Base-by-base conservation (phyloP, 2,888 invertebrate species). In the Epistrophe grossulariae region DNA sequence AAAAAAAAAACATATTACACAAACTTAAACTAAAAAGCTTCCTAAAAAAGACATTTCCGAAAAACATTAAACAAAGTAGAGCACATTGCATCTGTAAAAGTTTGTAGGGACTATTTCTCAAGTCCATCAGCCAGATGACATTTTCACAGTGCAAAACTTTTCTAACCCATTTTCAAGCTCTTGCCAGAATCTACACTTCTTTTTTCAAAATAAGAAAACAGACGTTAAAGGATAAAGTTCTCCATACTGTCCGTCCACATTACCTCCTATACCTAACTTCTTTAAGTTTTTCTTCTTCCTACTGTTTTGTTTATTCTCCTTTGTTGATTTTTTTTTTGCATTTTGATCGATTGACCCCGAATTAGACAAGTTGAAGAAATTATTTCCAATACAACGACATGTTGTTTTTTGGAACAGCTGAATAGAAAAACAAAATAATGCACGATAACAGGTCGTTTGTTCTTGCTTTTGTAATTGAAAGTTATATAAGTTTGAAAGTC, bases 101-200 rank as follows among this genome's bases (percentile, higher is more conserved):
- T 83, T 83, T 83, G 64, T 17, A 59, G 45, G 48, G 78, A 79
- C 73, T 68, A 82, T 73, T 78, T 80, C 76, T 43, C 71, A 80
- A 84, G 84, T 84, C 84, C 80, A 84, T 84, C 80, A 84, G 48
- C 72, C 84, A 84, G 84, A 84, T 84, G 84, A 84, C 84, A 80
- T 70, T 84, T 80, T 84, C 84, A 68, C 84, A 77, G 71, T 55
- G 35, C 15, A 24, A 80, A 77, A 50, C 48, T 84, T 82, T 77
- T 57, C 17, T 38, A 38, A 19, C 40, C 17, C 28, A 24, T 48
- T 31, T 43, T 38, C 1, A 11, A 40, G n/a, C 55, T 64, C 24
- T 17, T 43, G 43, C 31, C n/a, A 77, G 66, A 77, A 76, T 76
- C 72, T 73, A 80, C 24, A 3, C 70, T 77, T 76, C 68, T 80